phyloP scores from a whole-genome alignment of 2,797 vertebrate species.

The Hemitrygon akajei region DNA sequence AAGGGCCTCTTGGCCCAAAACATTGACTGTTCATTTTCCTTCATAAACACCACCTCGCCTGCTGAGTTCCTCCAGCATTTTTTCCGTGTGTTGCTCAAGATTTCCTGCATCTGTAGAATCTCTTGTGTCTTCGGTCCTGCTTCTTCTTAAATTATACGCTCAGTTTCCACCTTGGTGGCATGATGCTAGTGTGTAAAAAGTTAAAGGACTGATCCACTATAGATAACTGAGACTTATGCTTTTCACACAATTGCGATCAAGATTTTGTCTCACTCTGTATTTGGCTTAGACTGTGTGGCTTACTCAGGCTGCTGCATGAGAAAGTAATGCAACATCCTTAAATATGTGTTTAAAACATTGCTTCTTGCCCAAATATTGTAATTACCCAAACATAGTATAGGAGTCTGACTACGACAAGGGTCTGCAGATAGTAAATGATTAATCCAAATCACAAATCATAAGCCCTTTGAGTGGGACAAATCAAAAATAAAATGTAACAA shows the following conservation, averaged over 20 bases:
- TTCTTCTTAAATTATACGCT: background rate
- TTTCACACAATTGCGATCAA: background rate
- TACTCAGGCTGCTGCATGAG: background rate
- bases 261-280: background rate
- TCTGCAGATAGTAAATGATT: background rate
- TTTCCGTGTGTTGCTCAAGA: too few relatives aligned
- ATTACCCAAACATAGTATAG: background rate
- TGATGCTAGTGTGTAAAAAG: background rate
- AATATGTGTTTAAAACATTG: background rate
- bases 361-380: background rate
- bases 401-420: background rate
- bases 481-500: background rate
- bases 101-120: too few relatives aligned
- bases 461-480: background rate
- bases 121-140: too few relatives aligned
- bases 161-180: background rate
- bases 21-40: too few relatives aligned
- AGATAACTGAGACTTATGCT: background rate
- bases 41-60: too few relatives aligned
- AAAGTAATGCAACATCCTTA: background rate
- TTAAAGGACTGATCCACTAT: background rate
- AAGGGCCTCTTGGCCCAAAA: too few relatives aligned
- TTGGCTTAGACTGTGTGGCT: background rate
- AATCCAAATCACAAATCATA: background rate
- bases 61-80: too few relatives aligned